phyloP scores from a whole-genome alignment of 2,888 invertebrate genomes.

The Lasioglossum morio region DNA sequence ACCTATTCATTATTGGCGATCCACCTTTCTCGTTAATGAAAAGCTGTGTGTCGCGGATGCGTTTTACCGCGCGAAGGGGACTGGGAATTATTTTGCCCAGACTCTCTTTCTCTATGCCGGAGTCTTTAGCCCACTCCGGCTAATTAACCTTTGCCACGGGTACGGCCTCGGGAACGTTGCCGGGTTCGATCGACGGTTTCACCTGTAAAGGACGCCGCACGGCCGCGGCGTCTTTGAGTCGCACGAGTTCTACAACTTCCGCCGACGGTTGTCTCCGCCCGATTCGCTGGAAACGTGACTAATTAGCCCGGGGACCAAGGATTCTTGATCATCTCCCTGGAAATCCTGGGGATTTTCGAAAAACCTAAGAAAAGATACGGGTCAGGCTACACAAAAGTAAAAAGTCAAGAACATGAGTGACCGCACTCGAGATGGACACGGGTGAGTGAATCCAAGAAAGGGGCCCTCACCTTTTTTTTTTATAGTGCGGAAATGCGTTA shows the following conservation, averaged over 20 bases:
- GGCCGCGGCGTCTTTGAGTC: background rate
- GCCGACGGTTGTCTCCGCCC: background rate
- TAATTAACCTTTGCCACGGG: conserved; percentile 42
- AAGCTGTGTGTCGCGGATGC: conserved; percentile 3
- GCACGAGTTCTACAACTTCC: background rate
- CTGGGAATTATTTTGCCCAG: conserved; percentile 33
- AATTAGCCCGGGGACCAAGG: background rate
- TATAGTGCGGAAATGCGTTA: no score
- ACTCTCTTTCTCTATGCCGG: background rate
- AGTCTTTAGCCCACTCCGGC: conserved; percentile 40
- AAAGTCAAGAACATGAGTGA: no score
- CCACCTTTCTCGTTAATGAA: conserved; percentile 58
- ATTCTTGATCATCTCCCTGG: background rate
- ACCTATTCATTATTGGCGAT: conserved; percentile 52
- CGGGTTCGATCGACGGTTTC: conserved; percentile 6
- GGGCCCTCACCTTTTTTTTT: no score
- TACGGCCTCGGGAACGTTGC: conserved; percentile 22
- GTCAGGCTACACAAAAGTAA: background rate
- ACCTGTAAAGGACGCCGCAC: conserved; percentile 12
- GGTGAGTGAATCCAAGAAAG: no score
- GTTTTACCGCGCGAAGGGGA: background rate
- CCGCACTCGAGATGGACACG: no score
- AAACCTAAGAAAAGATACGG: no score
- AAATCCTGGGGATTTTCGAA: background rate
- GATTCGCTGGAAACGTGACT: background rate